Evolutionary conservation across 2,888 invertebrate genomes (phyloP), one percentile per base, ranked within the genome.

Genomic region (Colostygia pectinataria): DNA sequence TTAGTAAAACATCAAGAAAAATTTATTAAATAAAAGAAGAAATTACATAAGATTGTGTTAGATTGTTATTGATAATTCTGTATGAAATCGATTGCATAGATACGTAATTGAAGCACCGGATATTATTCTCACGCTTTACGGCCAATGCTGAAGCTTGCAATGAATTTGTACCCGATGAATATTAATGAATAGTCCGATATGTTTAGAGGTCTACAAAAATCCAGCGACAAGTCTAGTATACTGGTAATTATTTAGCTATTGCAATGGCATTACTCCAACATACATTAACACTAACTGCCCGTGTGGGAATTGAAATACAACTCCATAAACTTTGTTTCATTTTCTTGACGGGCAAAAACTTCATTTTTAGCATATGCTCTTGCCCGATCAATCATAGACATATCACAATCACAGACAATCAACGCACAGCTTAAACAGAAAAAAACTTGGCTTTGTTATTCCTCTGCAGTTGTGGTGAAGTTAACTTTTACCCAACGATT

Each of bases 251-350:
- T 53, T 58, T 53, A 57, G 57, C 60, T 68, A 68, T 59, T 45
- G 57, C 68, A 66, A 70, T 68, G 66, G 68, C 71, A 61, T 69
- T 58, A 60, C 20, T 20, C 20, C 2, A 15, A 3, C 53, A 51
- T 33, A 54, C 54, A 53, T 51, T 58, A 33, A 42, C 27, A 42
- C 9, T 33, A 48, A 40, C 29, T 13, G 23, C 18, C 13, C 7
- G 5, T 12, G 39, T 48, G 28, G 28, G 34, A 10, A 29, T 9
- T 20, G 28, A 44, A 25, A 13, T 25, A n/a, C n/a, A n/a, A n/a
- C n/a, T n/a, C n/a, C n/a, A n/a, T n/a, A n/a, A n/a, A n/a, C 18
- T 10, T 28, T 33, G 39, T 28, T 47, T 34, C 12, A 42, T 34
- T 24, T 42, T n/a, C 10, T 25, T 18, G 18, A 10, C 45, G 34